These are phyloP conservation scores for Potorous gilbertii DNA, from an alignment of 2,797 vertebrate genomes.

Conservation along the genomic window DNA sequence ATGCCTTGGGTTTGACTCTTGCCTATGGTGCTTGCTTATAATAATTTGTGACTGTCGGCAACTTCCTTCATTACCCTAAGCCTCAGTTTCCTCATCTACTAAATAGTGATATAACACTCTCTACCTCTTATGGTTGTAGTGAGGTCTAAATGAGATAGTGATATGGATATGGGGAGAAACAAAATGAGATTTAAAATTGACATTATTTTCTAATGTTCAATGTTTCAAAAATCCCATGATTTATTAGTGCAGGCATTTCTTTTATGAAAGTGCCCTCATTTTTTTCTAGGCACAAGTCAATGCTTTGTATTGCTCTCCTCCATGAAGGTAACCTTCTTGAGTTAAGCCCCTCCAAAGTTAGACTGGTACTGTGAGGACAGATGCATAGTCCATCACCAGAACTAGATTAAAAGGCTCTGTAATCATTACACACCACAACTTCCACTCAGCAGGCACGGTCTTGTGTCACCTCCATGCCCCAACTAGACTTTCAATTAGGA, in stretches of 20 bases:
- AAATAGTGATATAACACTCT: conserved; percentile 3
- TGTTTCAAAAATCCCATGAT: not conserved
- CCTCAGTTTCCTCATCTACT: not conserved
- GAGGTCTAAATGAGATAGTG: conserved; percentile 30
- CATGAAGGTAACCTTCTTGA: not conserved
- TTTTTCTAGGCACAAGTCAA: no score
- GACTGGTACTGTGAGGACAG: not conserved
- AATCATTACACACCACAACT: not conserved
- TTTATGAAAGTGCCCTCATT: not conserved
- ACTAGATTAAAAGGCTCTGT: not conserved
- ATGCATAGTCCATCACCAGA: not conserved
- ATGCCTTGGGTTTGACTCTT: not conserved
- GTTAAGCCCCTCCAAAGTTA: not conserved
- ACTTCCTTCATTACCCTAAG: not conserved
- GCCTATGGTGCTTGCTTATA: not conserved
- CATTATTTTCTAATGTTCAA: not conserved
- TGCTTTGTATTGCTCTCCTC: not conserved
- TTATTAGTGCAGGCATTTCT: not conserved
- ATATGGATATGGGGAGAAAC: not conserved
- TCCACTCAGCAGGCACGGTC: not conserved
- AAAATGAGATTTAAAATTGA: not conserved
- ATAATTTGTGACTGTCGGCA: not conserved
- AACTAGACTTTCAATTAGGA: not conserved
- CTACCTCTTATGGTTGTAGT: not conserved
- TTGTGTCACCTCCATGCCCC: not conserved